A percentile compares a stretch with the other conserved stretches of the same genome.
These are phyloP conservation scores for Drosophila aldrichi DNA, from an alignment of 2,888 invertebrate species.

Conservation along the genomic window DNA sequence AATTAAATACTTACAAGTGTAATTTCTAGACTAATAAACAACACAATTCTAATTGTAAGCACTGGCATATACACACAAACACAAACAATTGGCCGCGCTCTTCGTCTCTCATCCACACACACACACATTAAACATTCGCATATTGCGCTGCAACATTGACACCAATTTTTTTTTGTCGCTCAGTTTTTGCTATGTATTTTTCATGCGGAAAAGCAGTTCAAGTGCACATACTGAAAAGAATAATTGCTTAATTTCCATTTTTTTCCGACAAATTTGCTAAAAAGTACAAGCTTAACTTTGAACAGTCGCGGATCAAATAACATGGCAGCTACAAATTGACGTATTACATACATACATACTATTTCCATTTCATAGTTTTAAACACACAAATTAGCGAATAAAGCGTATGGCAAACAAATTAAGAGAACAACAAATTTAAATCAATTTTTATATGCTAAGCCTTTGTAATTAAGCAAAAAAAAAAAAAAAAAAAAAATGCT, in stretches of 20 bases:
- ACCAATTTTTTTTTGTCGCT: conserved; percentile 58
- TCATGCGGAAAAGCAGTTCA: conserved; percentile 58
- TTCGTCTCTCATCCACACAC: not conserved
- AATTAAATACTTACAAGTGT: conserved; percentile 53
- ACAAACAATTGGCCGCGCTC: conserved; percentile 21
- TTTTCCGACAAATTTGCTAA: conserved; percentile 25
- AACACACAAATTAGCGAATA: conserved; percentile 55
- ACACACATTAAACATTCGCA: conserved; percentile 12
- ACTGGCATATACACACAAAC: conserved; percentile 23
- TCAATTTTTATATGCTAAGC: conserved; percentile 66
- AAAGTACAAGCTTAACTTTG: conserved; percentile 48
- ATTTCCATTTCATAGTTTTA: conserved; percentile 42
- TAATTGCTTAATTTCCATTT: conserved; percentile 55
- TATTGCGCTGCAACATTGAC: conserved; percentile 63
- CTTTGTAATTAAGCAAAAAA: conserved; percentile 58
- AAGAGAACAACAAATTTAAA: conserved; percentile 56
- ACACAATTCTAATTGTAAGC: conserved; percentile 63
- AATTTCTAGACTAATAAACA: conserved; percentile 68
- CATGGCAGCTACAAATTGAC: conserved; percentile 30
- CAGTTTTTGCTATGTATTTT: conserved; percentile 40
- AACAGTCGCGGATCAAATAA: conserved; percentile 33
- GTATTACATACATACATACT: conserved; percentile 35
- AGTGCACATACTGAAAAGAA: conserved; percentile 51
- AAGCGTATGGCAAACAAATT: conserved; percentile 38
- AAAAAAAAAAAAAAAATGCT: conserved; percentile 22